Conservation (phyloP, 2,797 vertebrate species). For the Cirrhinus mrigala region DNA sequence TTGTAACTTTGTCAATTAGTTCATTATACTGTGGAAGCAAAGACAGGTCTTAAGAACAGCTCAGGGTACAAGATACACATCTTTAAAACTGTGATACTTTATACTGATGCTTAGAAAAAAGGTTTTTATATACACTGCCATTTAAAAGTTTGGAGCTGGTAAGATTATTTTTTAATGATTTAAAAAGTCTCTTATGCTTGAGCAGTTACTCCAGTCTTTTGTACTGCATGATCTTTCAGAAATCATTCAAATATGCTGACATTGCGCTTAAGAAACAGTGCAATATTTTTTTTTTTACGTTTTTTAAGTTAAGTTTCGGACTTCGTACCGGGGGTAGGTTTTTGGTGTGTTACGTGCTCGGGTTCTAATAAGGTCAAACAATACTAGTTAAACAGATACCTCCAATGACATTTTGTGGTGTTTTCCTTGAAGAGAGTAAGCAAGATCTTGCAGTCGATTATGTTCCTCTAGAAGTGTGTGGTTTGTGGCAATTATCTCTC, state of each 20-base stretch:
- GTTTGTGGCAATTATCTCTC: constrained; percentile 73
- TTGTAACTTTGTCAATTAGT: constrained; percentile 92
- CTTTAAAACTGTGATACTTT: not conserved
- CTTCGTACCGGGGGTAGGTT: too few species aligned
- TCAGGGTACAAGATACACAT: not conserved
- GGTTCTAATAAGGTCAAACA: not conserved
- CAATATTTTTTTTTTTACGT: not conserved
- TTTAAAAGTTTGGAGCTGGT: not conserved
- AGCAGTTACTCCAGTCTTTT: not conserved
- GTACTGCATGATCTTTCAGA: not conserved
- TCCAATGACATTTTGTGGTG: constrained; percentile 93
- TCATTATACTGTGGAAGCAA: constrained; percentile 84
- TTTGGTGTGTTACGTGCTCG: too few species aligned
- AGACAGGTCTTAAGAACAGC: not conserved
- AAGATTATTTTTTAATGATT: not conserved
- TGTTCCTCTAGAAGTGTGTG: constrained; percentile 85
- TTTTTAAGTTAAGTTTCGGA: too few species aligned
- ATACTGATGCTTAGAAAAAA: not conserved
- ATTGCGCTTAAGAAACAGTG: not conserved
- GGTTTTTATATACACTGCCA: not conserved
- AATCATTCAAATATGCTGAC: not conserved
- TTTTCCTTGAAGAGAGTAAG: constrained; percentile 88
- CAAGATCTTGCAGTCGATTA: constrained; percentile 84
- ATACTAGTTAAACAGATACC: constrained; percentile 64
- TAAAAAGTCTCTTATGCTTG: not conserved